A percentile compares a stretch with the other conserved stretches of the same genome.
Conservation (phyloP, 2,797 vertebrate genomes). For the Cryptoblepharus egeriae region DNA sequence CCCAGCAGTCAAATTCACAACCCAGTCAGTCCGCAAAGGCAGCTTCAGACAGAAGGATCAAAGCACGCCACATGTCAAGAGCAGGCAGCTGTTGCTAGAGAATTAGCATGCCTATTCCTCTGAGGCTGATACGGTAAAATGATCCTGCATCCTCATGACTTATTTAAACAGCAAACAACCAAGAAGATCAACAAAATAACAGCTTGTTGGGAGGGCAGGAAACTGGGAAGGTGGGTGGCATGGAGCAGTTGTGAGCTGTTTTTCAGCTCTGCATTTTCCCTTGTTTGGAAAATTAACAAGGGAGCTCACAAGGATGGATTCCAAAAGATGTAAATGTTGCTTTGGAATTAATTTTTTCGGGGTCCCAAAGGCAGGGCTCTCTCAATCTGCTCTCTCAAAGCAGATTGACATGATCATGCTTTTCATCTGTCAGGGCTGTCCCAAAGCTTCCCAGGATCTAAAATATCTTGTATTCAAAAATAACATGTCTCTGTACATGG, state of each 20-base stretch:
- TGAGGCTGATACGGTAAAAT: background rate
- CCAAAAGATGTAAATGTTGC: background rate
- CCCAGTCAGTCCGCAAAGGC: background rate
- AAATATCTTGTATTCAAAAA: too few relatives aligned
- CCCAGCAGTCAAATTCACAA: background rate
- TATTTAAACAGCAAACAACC: slow-evolving; percentile 18
- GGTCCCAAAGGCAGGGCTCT: too few relatives aligned
- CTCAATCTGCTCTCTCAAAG: background rate
- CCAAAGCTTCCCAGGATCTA: too few relatives aligned
- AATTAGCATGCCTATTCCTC: background rate
- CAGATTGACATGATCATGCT: background rate
- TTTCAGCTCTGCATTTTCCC: background rate
- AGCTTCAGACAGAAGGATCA: background rate
- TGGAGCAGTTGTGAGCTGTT: background rate
- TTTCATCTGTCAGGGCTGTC: background rate
- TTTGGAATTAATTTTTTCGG: background rate
- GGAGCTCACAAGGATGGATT: background rate
- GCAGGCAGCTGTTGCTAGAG: background rate
- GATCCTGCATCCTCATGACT: background rate
- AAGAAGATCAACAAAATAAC: slow-evolving; percentile 10
- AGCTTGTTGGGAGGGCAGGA: background rate
- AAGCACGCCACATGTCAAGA: background rate
- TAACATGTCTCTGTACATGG: too few relatives aligned
- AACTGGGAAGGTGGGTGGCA: background rate
- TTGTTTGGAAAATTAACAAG: background rate